A percentile compares a stretch with the other conserved stretches of the same genome.
Evolutionary conservation across 2,113 vertebrate genomes (phyloP).

Genomic region (rat (Rattus norvegicus)): GRCr8 NC_086024.1:61752001-61752500

Average conservation of each 20-base stretch:
- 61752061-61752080: not conserved
- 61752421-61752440: conserved; percentile 31
- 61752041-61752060: not conserved
- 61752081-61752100: not conserved
- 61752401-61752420: not conserved
- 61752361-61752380: not conserved
- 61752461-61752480: conserved; percentile 64
- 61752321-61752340: not conserved
- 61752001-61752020: not conserved
- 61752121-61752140: not conserved
- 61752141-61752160: not conserved
- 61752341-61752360: not conserved
- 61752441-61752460: conserved; percentile 38
- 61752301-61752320: not conserved
- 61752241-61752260: not conserved
- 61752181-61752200: not conserved
- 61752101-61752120: not conserved
- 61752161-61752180: not conserved
- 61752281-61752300: not conserved
- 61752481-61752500: conserved; percentile 67
- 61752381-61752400: not conserved
- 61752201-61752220: not conserved
- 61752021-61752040: not conserved
- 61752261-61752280: not conserved
- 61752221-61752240: not conserved